A percentile compares a stretch with the other conserved stretches of the same genome.
phyloP scores from a whole-genome alignment of 2,113 vertebrate species.

The Trochalopteron elliotii region DNA sequence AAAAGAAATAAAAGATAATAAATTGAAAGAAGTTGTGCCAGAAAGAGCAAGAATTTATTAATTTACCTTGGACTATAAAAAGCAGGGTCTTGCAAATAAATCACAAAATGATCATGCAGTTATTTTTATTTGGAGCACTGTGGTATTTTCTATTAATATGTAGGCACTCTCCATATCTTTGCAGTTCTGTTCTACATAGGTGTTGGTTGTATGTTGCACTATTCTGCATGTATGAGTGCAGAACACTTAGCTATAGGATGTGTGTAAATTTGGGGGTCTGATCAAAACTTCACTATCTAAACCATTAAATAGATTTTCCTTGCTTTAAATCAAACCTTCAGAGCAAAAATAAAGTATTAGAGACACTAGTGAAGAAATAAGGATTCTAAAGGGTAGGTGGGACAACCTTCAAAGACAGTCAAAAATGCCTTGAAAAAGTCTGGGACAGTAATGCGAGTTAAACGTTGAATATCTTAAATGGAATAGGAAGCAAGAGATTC shows the following conservation, averaged over 20 bases:
- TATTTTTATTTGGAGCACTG: not conserved
- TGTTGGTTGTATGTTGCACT: not conserved
- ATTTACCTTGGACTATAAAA: constrained; percentile 2
- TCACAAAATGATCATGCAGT: not conserved
- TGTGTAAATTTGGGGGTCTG: not conserved
- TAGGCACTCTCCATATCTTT: not conserved
- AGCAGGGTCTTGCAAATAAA: not conserved
- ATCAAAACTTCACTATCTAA: not conserved
- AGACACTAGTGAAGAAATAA: not conserved
- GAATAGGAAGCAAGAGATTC: not conserved
- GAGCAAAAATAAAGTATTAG: not conserved
- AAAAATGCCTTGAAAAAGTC: not conserved
- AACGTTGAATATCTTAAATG: not conserved
- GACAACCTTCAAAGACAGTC: not conserved
- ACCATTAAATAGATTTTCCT: not conserved
- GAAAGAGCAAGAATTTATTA: not conserved
- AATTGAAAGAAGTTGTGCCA: constrained; percentile 51
- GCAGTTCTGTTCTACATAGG: not conserved
- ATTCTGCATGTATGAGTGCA: not conserved
- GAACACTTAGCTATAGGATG: not conserved
- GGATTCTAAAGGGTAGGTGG: not conserved
- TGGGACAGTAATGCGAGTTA: not conserved
- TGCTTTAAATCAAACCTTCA: not conserved
- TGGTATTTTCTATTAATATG: not conserved
- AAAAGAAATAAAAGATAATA: constrained; percentile 51